Base-by-base conservation (phyloP, 2,888 invertebrate genomes). In the Drosophila buzzatii region DNA sequence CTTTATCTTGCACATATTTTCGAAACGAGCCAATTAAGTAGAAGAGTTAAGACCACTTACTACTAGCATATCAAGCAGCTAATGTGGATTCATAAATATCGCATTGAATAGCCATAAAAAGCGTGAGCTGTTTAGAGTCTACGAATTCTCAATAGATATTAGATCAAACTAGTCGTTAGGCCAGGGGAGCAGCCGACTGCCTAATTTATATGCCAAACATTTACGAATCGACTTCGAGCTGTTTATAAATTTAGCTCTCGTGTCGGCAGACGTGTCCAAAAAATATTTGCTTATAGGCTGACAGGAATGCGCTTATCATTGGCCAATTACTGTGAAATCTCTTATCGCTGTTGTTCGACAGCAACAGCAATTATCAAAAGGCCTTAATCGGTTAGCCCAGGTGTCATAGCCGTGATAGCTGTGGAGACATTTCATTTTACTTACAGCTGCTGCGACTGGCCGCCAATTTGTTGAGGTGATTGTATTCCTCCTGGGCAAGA, bases 401-500 rank as follows among this genome's bases (percentile, higher is more conserved):
- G 47, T 37, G 41, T 20, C 35, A 41, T 41, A 41, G 35, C 35
- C 37, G 0, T n/a, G n/a, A n/a, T n/a, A n/a, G n/a, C 8, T 8
- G n/a, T n/a, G 37, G 39, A 39, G 37, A n/a, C 60, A 49, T 58
- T 2, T 41, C 8, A 31, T 23, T 37, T 8, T 49, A 92, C 98
- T 97, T 94, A 98, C 98, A 94, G 94, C 98, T 98, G 89, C 97
- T 97, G 92, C 97, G 95, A 74, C 98, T 98, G 75, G 98, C 96
- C 80, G 96, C 97, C 87, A 98, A 95, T 63, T 97, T 97, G 94
- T 97, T 90, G 73, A 99, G 95, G 93, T 98, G 97, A 92, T 98
- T 97, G 94, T 98, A 99, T 94, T 99, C 99, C 93, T 99, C 98
- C 94, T 99, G 98, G 62, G 99, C 99, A 89, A 99, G 94, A 91